Evolutionary conservation across 2,888 invertebrate genomes (phyloP), one percentile per base, ranked within the genome.

Genomic region (Pocota personata): DNA sequence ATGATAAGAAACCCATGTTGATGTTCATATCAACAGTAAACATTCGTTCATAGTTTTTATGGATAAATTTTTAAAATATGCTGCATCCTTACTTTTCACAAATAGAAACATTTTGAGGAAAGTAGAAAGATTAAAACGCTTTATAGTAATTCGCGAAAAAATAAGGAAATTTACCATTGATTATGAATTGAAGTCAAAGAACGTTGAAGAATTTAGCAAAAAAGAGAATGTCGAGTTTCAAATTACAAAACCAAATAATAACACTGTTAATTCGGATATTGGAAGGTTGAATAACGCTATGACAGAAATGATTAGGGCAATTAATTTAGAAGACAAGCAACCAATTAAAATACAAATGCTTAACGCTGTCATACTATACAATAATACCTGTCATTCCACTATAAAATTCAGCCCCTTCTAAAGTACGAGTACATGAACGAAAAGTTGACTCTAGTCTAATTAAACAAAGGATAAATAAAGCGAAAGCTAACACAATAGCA

Each of bases 191-290:
- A 32, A 32, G 7, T 32, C 2, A 32, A 32, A 32, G 7, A 32
- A n/a, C n/a, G n/a, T n/a, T n/a, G n/a, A 16, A n/a, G 16, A 21
- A 32, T 35, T 50, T 35, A 35, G 35, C 7, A 10, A 19, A 16
- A 24, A 19, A 1, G 24, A 75, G 50, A 58, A 37, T 58, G 67
- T 67, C 1, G 35, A 67, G 16, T 10, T 24, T n/a, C 66, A 76
- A 10, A 27, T 57, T 0, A 67, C 30, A 7, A 67, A 57, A 57
- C 73, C 62, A 58, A 76, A 57, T n/a, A 55, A 30, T 43, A 32
- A 73, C 1, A 48, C 66, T 0, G 48, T 24, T 16, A 66, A 71
- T 32, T 57, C 57, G n/a, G 52, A 62, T 16, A 40, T 64, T 37
- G 62, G 64, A 14, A 16, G 52, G 2, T 40, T 73, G 2, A 14